phyloP scores from a whole-genome alignment of 2,797 vertebrate species.

The Gymnothorax javanicus region DNA sequence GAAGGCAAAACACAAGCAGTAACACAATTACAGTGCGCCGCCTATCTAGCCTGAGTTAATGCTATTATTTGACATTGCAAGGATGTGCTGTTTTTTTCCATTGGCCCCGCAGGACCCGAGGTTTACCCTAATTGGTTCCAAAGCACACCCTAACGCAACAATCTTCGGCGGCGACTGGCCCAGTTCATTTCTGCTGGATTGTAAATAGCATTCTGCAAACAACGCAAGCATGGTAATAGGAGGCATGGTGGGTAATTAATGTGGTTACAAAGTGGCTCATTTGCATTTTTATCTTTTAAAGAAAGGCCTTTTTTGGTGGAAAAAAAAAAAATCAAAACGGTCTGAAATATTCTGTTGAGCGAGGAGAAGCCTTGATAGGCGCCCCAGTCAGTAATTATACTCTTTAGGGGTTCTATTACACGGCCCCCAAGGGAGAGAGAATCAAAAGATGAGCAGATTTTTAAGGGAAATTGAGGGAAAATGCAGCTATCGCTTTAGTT shows the following conservation, averaged over 20 bases:
- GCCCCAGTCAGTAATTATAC: constrained; percentile 79
- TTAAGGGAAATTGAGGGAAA: constrained; percentile 94
- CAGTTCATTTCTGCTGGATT: constrained; percentile 86
- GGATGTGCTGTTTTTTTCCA: constrained; percentile 68
- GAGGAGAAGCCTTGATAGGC: constrained; percentile 72
- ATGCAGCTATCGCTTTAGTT: constrained; percentile 77
- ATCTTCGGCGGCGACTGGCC: constrained; percentile 78
- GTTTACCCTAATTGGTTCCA: constrained; percentile 95
- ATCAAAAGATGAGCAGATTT: constrained; percentile 94
- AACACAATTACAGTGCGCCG: constrained; percentile 68
- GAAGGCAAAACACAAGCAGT: constrained; percentile 32
- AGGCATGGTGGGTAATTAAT: constrained; percentile 98
- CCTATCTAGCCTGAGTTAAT: constrained; percentile 64
- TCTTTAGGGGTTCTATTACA: constrained; percentile 93
- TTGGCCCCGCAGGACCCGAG: constrained; percentile 75
- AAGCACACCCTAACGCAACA: constrained; percentile 85
- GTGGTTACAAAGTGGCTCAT: constrained; percentile 98
- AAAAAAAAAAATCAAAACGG: constrained; percentile 74
- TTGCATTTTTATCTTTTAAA: constrained; percentile 86
- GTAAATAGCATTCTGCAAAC: constrained; percentile 93
- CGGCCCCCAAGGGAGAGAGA: constrained; percentile 82
- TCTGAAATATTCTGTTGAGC: constrained; percentile 81
- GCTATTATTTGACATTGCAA: constrained; percentile 75
- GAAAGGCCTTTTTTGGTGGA: constrained; percentile 60
- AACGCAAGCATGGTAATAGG: constrained; percentile 93